Percentiles rank a stretch among this genome's conserved stretches.
Evolutionary conservation across 2,113 vertebrate species (phyloP).

Genomic region (Lepidothrix coronata): DNA sequence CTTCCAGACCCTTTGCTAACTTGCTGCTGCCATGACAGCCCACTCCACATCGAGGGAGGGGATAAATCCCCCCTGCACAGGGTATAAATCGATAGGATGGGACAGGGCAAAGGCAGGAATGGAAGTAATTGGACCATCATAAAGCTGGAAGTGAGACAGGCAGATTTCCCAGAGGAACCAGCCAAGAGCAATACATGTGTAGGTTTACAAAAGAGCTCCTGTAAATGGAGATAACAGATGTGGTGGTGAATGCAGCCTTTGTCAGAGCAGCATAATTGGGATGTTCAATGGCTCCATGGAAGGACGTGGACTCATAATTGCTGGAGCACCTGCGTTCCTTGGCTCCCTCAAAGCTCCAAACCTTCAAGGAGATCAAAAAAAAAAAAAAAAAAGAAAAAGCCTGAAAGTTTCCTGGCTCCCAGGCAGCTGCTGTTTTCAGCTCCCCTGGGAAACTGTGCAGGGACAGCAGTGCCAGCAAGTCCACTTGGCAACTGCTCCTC

Average conservation of each 20-base stretch:
- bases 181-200: background rate
- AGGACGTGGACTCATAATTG: slow-evolving; percentile 13
- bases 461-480: background rate
- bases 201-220: slow-evolving; percentile 18
- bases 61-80: background rate
- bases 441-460: background rate
- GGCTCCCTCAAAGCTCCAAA: background rate
- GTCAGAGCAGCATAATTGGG: background rate
- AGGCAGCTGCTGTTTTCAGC: background rate
- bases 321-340: background rate
- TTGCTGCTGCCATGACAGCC: background rate
- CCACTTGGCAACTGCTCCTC: background rate
- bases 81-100: background rate
- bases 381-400: background rate
- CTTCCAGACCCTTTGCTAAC: background rate
- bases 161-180: slow-evolving; percentile 1
- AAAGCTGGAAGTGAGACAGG: background rate
- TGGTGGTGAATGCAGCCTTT: background rate
- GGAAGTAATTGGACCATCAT: background rate
- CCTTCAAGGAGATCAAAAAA: background rate
- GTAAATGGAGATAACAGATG: slow-evolving; percentile 23
- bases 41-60: background rate
- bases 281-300: slow-evolving; percentile 1
- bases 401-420: background rate
- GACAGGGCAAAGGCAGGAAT: background rate